phyloP scores from a whole-genome alignment of 2,113 vertebrate genomes.

The Lampris megalopsis region DNA sequence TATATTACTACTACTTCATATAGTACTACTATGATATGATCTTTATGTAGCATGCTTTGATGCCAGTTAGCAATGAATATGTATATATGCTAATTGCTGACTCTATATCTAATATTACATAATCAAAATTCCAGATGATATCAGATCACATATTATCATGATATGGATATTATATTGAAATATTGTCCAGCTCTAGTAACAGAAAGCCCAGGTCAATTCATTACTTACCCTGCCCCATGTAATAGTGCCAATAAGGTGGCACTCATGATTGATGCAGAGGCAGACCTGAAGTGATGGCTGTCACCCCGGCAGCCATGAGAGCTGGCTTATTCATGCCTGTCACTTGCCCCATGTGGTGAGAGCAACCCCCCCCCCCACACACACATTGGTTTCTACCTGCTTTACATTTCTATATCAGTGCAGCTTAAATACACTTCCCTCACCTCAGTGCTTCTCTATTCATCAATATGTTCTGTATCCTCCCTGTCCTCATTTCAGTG shows the following conservation, averaged over 20 bases:
- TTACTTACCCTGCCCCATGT: conserved; percentile 59
- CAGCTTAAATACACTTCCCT: conserved; percentile 28
- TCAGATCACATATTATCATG: too few species aligned
- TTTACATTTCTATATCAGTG: conserved; percentile 24
- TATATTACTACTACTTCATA: too few species aligned
- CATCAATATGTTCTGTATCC: conserved; percentile 8
- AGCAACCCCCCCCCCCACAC: conserved; percentile 11
- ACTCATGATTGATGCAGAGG: conserved; percentile 68
- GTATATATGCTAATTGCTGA: too few species aligned
- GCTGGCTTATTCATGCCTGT: conserved; percentile 80
- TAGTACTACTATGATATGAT: too few species aligned
- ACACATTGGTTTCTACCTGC: conserved; percentile 9
- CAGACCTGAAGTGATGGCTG: conserved; percentile 58
- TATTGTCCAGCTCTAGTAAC: too few species aligned
- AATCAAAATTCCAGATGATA: too few species aligned
- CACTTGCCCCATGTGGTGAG: conserved; percentile 66
- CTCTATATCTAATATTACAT: too few species aligned
- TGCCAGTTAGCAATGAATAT: too few species aligned
- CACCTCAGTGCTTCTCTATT: conserved; percentile 28
- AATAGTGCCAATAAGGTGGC: conserved; percentile 76
- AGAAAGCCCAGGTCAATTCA: conserved; percentile 64
- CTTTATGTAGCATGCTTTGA: too few species aligned
- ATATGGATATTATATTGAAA: too few species aligned
- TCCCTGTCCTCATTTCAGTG: conserved; percentile 23
- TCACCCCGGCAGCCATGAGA: conserved; percentile 70